phyloP scores from a whole-genome alignment of 2,113 vertebrate genomes.

The Grammomys dolichurus region DNA sequence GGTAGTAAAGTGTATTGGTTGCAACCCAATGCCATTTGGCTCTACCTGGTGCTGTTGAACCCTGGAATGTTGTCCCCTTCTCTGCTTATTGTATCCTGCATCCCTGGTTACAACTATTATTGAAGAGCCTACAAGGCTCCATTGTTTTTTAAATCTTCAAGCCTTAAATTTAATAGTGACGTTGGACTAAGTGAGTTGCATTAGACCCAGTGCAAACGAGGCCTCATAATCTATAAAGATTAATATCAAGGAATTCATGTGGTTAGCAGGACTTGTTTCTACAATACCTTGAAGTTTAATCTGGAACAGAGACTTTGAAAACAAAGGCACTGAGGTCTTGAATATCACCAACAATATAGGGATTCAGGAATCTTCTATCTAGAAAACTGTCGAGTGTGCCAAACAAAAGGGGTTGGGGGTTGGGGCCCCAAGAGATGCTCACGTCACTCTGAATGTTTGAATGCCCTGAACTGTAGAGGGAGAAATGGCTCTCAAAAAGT shows the following conservation, averaged over 20 bases:
- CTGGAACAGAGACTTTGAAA: conserved; percentile 53
- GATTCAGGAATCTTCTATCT: conserved; percentile 25
- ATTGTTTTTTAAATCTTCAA: conserved; percentile 60
- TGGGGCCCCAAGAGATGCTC: background rate
- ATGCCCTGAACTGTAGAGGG: background rate
- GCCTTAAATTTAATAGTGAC: conserved; percentile 77
- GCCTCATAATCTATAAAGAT: conserved; percentile 67
- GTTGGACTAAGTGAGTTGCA: conserved; percentile 66
- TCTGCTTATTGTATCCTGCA: fast-evolving
- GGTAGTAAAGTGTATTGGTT: too few relatives aligned
- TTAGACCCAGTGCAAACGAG: conserved; percentile 62
- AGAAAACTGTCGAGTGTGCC: conserved; percentile 14
- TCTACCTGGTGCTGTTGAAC: too few relatives aligned
- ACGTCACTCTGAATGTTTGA: background rate
- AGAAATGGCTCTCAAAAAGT: background rate
- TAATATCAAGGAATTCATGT: conserved; percentile 60
- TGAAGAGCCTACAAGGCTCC: conserved; percentile 22
- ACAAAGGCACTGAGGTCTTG: conserved; percentile 21
- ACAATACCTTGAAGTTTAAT: conserved; percentile 66
- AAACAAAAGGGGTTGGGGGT: background rate
- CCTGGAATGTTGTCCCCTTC: background rate
- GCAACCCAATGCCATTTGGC: too few relatives aligned
- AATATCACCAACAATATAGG: conserved; percentile 38
- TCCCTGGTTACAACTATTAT: background rate
- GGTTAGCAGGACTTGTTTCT: conserved; percentile 61